A percentile compares a stretch with the other conserved stretches of the same genome.
Conservation (phyloP, 2,113 vertebrate genomes). For the Heterotis niloticus region DNA sequence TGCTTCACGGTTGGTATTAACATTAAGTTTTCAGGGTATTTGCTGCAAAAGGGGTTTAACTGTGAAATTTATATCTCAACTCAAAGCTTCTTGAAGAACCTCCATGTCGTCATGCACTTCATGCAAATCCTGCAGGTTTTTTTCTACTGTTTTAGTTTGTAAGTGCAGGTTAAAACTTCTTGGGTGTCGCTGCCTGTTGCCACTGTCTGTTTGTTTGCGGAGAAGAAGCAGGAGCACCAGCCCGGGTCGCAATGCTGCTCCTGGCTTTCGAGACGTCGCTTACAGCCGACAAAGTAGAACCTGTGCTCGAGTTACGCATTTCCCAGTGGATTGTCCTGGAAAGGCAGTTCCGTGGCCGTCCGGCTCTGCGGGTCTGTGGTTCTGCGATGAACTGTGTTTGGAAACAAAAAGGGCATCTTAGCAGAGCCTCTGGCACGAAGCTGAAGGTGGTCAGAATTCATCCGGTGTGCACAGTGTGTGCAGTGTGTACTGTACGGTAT, state of each 20-base stretch:
- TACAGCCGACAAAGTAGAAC: slow-evolving; percentile 12
- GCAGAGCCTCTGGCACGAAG: neutral
- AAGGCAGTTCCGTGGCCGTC: neutral
- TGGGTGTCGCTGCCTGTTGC: neutral
- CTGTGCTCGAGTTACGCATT: neutral
- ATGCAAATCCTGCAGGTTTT: no score
- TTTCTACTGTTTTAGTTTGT: no score
- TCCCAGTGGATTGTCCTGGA: neutral
- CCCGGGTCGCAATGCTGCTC: neutral
- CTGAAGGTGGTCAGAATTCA: no score
- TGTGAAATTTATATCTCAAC: no score
- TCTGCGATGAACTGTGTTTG: no score
- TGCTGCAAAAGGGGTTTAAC: no score
- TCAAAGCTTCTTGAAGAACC: no score
- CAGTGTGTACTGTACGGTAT: slow-evolving; percentile 19
- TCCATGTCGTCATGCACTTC: no score
- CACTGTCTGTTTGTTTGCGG: neutral
- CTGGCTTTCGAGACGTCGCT: neutral
- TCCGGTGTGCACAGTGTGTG: slow-evolving; percentile 3
- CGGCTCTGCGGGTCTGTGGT: no score
- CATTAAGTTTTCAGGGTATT: no score
- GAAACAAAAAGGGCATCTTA: slow-evolving; percentile 21
- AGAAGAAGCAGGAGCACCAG: neutral
- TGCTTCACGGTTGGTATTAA: no score
- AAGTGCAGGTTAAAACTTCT: neutral